Evolutionary conservation across 2,797 vertebrate species (phyloP), one percentile per base, ranked within the genome.

Genomic region (Betta splendens): DNA sequence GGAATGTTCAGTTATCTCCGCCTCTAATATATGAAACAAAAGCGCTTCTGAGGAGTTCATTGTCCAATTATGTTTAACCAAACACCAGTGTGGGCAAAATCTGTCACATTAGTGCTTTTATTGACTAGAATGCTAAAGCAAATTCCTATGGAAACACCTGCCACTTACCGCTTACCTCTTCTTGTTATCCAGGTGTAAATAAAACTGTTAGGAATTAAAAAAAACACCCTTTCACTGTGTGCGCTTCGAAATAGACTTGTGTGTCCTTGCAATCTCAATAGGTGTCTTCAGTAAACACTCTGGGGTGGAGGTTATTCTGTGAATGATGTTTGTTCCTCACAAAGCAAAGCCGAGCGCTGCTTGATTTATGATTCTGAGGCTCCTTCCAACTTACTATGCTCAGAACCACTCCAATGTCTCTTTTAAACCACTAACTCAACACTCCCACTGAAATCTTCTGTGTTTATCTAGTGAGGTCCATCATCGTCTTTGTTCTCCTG

Each of bases 241-340:
- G 18, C 32, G 9, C 36, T 57, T 57, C 29, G 64, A 35, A 78
- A 57, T 55, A 42, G 5, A 33, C 5, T 37, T 61, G 5, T 46
- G 49, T 68, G 65, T 73, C 75, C 69, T 79, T 81, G 64, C 31
- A 56, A 31, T 69, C 48, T 75, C 23, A 73, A 48, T 29, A 46
- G 40, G 68, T 1, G n/a, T 28, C 12, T 29, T 31, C 33, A 20
- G 43, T 54, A 49, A 59, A 53, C 3, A 25, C 17, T 64, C 46
- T 42, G 46, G 67, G 52, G 52, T 58, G 32, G 26, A 66, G 51
- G n/a, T 43, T 73, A 61, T 38, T 55, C 35, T 17, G 8, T 23
- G 20, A 50, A 66, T 66, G 25, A 46, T 47, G 66, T 57, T 60
- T 53, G 20, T 8, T 20, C 17, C 46, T 29, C n/a, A 64, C 58